Evolutionary conservation across 2,113 vertebrate species (phyloP).

Genomic region (Otus sunia): DNA sequence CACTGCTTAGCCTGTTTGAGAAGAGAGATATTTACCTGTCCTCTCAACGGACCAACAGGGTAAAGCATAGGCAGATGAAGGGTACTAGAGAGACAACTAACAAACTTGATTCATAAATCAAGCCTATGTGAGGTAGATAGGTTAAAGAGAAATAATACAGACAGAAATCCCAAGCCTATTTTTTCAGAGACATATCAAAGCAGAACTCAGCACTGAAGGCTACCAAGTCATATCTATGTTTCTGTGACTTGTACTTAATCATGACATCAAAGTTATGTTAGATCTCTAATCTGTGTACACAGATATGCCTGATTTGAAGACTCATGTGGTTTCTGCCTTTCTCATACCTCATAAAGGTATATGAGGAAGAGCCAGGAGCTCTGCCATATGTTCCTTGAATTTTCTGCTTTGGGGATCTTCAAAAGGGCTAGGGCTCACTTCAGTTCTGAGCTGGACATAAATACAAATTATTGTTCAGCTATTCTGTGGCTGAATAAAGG

Average conservation of each 20-base stretch:
- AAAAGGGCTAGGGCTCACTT: not conserved
- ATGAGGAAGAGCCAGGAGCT: not conserved
- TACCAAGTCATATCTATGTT: not conserved
- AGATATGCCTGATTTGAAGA: not conserved
- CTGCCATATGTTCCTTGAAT: not conserved
- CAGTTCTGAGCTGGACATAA: not conserved
- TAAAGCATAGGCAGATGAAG: not conserved
- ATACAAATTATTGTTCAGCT: accelerated
- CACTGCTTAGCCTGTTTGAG: not conserved
- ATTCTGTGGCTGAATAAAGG: not conserved
- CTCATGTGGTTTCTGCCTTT: not conserved
- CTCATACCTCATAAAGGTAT: not conserved
- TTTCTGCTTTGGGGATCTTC: not conserved
- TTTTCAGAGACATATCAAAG: not conserved
- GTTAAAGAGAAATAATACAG: not conserved
- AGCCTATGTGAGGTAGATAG: not conserved
- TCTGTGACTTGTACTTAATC: not conserved
- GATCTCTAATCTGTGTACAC: not conserved
- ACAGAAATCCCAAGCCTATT: not conserved
- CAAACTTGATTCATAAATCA: not conserved
- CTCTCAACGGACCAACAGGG: not conserved
- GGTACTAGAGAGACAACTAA: not conserved
- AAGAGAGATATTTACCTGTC: not conserved
- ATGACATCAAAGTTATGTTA: not conserved
- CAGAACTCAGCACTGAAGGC: not conserved